Evolutionary conservation across 2,113 vertebrate genomes (phyloP).

Genomic region (Pardalotus punctatus): DNA sequence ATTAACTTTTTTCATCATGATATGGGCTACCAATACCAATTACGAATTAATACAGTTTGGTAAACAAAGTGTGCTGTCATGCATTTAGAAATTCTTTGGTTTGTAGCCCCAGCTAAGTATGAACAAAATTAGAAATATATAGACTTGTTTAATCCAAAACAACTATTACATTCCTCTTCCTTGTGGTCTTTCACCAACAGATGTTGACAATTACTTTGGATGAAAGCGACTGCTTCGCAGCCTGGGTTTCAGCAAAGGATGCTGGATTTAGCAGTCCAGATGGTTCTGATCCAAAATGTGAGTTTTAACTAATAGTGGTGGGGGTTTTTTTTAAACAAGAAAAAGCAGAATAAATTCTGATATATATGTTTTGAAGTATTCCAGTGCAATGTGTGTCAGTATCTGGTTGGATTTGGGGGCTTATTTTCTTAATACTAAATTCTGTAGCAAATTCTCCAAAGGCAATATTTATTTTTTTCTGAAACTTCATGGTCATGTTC

Average conservation of each 20-base stretch:
- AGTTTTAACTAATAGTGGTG: conserved; percentile 17
- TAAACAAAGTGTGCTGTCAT: not conserved
- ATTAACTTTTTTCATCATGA: not conserved
- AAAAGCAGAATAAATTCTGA: not conserved
- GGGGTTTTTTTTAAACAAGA: not conserved
- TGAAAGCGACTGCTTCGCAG: conserved; percentile 97
- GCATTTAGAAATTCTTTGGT: not conserved
- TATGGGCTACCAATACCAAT: not conserved
- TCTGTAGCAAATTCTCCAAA: not conserved
- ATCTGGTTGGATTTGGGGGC: not conserved
- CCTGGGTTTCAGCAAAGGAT: conserved; percentile 98
- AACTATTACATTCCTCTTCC: not conserved
- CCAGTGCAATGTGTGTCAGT: not conserved
- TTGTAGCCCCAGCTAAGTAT: not conserved
- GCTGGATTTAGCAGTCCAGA: conserved; percentile 95
- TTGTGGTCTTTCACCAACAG: conserved; percentile 61
- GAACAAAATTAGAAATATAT: not conserved
- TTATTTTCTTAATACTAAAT: not conserved
- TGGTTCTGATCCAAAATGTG: conserved; percentile 96
- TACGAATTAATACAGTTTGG: not conserved
- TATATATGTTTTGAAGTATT: not conserved
- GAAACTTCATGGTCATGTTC: not conserved
- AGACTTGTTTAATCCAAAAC: not conserved
- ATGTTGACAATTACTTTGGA: conserved; percentile 98
- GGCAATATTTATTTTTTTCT: not conserved